Evolutionary conservation across 2,888 invertebrate genomes (phyloP).

Genomic region (Psylliodes chrysocephalus): DNA sequence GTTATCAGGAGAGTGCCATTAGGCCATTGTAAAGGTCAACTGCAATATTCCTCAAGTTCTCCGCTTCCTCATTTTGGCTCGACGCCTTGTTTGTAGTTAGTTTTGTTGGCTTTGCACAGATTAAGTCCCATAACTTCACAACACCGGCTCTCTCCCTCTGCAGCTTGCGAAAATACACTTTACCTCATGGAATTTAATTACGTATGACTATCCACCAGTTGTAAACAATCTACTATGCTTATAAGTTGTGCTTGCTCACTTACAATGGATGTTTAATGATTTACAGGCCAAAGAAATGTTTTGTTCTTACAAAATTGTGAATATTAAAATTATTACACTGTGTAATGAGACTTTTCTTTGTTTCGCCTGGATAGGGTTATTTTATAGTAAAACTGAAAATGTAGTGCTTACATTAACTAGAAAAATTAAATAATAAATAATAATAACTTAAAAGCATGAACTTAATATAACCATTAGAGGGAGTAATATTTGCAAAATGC

Average conservation of each 20-base stretch:
- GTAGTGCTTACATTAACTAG: no score
- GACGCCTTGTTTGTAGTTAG: conserved; percentile 16
- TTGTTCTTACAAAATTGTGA: no score
- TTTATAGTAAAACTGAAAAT: no score
- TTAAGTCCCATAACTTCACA: conserved; percentile 21
- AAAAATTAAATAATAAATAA: no score
- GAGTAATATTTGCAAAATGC: no score
- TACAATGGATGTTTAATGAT: not conserved
- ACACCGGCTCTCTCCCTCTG: conserved; percentile 1
- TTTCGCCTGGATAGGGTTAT: no score
- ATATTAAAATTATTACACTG: no score
- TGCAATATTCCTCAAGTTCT: conserved; percentile 11
- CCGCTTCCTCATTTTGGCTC: not conserved
- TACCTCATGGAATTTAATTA: conserved; percentile 33
- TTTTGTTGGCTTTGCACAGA: conserved; percentile 6
- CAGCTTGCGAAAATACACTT: conserved; percentile 13
- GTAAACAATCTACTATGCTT: conserved; percentile 23
- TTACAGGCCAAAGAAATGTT: not conserved
- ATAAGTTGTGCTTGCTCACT: not conserved
- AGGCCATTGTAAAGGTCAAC: conserved; percentile 9
- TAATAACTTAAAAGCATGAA: no score
- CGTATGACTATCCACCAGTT: conserved; percentile 19
- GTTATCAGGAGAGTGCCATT: not conserved
- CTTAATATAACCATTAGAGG: no score
- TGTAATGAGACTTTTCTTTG: no score